A percentile compares a stretch with the other conserved stretches of the same genome.
phyloP scores from a whole-genome alignment of 2,113 vertebrate genomes.

The Camelus bactrianus region DNA sequence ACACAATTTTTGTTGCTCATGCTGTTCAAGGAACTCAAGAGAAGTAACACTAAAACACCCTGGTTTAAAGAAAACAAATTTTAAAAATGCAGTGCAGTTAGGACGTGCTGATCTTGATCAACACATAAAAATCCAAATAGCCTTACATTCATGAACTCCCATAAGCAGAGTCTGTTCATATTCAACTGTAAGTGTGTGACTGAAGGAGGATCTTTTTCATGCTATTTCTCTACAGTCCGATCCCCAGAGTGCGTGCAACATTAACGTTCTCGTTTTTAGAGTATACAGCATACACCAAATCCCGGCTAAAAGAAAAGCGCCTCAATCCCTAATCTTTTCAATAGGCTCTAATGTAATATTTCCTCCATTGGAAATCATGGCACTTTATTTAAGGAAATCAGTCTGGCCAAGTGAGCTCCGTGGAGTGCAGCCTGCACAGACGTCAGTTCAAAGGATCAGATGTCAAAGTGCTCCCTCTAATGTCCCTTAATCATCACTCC shows the following conservation, averaged over 20 bases:
- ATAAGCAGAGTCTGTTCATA: constrained; percentile 77
- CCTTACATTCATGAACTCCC: constrained; percentile 52
- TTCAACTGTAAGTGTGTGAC: constrained; percentile 82
- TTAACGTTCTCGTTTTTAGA: constrained; percentile 82
- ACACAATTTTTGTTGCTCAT: not conserved
- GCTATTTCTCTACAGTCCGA: constrained; percentile 77
- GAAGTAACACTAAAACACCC: not conserved
- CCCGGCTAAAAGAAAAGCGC: constrained; percentile 82
- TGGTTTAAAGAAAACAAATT: not conserved
- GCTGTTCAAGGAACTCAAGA: constrained; percentile 4
- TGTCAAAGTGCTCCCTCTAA: constrained; percentile 89
- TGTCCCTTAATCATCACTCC: constrained; percentile 89
- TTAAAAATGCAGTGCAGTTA: not conserved
- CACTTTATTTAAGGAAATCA: constrained; percentile 85
- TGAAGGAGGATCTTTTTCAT: constrained; percentile 79
- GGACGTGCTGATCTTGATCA: not conserved
- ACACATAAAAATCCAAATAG: constrained; percentile 2
- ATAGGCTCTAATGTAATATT: constrained; percentile 84
- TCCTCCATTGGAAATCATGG: constrained; percentile 84
- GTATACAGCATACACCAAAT: constrained; percentile 76
- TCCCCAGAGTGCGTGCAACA: constrained; percentile 80
- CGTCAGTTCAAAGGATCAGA: constrained; percentile 89
- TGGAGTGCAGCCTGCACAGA: constrained; percentile 78
- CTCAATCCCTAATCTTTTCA: constrained; percentile 86
- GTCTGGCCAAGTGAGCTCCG: constrained; percentile 82